A percentile compares a stretch with the other conserved stretches of the same genome.
Conservation (phyloP, 2,888 invertebrate species). For the Phengaris alcon region DNA sequence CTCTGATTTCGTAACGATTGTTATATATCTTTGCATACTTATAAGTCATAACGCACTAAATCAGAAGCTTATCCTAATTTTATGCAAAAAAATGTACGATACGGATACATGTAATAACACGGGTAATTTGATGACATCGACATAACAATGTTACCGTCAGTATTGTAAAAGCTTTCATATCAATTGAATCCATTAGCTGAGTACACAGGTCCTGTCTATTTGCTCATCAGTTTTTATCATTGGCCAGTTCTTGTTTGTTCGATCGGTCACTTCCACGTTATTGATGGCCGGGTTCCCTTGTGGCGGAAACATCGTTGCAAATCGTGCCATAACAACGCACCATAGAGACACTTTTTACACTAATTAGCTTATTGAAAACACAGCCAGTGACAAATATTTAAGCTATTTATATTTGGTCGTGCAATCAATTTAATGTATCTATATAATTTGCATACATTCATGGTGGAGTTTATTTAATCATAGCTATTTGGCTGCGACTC, state of each 20-base stretch:
- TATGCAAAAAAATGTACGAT: conserved; percentile 13
- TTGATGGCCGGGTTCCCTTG: conserved; percentile 70
- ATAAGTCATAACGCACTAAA: background rate
- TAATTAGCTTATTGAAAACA: conserved; percentile 36
- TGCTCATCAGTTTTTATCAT: conserved; percentile 79
- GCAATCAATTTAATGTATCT: conserved; percentile 43
- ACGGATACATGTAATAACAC: conserved; percentile 22
- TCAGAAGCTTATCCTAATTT: conserved; percentile 15
- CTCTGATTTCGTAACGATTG: background rate
- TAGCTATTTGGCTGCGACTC: conserved; percentile 11
- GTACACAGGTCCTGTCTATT: conserved; percentile 77
- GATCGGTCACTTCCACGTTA: conserved; percentile 75
- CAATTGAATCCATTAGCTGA: conserved; percentile 79
- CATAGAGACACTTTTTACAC: conserved; percentile 40
- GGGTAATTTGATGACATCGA: conserved; percentile 58
- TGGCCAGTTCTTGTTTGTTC: conserved; percentile 73
- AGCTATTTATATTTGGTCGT: conserved; percentile 43
- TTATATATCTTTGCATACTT: background rate
- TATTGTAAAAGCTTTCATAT: conserved; percentile 79
- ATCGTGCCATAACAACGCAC: conserved; percentile 39
- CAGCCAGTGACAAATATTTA: conserved; percentile 37
- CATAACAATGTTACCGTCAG: conserved; percentile 62
- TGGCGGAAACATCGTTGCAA: conserved; percentile 45
- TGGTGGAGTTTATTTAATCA: conserved; percentile 1
- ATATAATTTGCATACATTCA: conserved; percentile 28